Evolutionary conservation across 1,140 invertebrate species (phyloP), one percentile per base, ranked within the genome.

Genomic region (Procambarus virginalis): DNA sequence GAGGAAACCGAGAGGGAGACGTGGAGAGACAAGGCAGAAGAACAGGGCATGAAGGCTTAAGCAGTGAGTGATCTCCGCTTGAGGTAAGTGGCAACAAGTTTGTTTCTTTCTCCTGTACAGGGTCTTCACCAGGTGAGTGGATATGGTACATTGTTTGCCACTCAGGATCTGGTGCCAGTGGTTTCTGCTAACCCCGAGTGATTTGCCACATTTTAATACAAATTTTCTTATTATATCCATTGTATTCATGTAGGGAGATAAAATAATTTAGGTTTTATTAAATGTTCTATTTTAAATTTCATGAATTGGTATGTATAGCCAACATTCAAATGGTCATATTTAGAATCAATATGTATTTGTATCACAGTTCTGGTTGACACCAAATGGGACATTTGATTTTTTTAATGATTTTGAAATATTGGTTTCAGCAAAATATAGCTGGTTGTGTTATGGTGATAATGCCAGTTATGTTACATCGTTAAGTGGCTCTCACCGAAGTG

Each of bases 11-110:
- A 85, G 70, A 22, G 70, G 58, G 84, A 83, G 86, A 77, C 70
- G 51, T 55, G 68, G 86, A 64, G 80, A 82, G 70, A 77, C 17
- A 51, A 82, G 45, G 60, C 34, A 46, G 80, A 76, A 64, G 68
- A 55, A 73, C 49, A 64, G 85, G 86, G 79, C 84, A 86, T 84
- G 88, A 89, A 89, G 81, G 49, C 76, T 89, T 89, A 89, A 89
- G 81, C 88, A 89, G 88, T 89, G 88, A 89, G 88, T 89, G 88
- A 89, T 84, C 88, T 83, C 88, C 88, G 22, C 45, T 84, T 89
- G 88, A 89, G 88, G 88, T 89, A 89, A 89, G 88, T 89, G 88
- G 88, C 88, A 51, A 70, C 46, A 34, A 46, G 79, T 89, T 89
- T 68, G 88, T 84, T 81, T 60, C 64, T 89, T 75, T 83, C 81